Percentiles rank a stretch among this genome's conserved stretches.
These are phyloP conservation scores for Bettongia penicillata DNA, from an alignment of 2,113 vertebrate genomes.

Conservation along the genomic window DNA sequence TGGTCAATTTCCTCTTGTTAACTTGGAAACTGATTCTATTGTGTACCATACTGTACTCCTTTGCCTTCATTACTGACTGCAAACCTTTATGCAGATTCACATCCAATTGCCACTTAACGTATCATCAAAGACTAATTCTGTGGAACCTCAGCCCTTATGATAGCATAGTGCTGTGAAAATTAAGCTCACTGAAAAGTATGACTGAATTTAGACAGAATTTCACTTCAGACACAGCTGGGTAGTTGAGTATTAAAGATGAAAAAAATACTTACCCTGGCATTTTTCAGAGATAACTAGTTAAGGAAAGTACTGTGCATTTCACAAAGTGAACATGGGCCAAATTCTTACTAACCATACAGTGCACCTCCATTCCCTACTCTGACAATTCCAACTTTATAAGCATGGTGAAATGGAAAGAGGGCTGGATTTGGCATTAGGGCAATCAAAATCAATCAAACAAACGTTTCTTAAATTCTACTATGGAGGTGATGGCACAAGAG, in stretches of 20 bases:
- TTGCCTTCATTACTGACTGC: conserved; percentile 21
- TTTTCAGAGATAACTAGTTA: conserved; percentile 33
- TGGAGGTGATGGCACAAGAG: background rate
- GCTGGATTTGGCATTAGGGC: background rate
- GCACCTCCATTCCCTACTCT: background rate
- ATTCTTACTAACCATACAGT: background rate
- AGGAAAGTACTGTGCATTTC: background rate
- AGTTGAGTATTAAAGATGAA: conserved; percentile 19
- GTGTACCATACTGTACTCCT: background rate
- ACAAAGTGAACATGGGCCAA: background rate
- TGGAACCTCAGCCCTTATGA: conserved; percentile 39
- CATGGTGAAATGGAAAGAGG: background rate
- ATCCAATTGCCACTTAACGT: conserved; percentile 51
- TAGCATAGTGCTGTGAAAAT: conserved; percentile 18
- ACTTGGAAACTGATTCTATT: conserved; percentile 16
- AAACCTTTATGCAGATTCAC: conserved; percentile 35
- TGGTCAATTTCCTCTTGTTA: background rate
- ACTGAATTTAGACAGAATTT: conserved; percentile 32
- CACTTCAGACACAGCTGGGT: background rate
- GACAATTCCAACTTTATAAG: background rate
- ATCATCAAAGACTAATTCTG: conserved; percentile 40
- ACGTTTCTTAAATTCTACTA: background rate
- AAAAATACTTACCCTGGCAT: background rate
- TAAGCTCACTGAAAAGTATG: conserved; percentile 39
- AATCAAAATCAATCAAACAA: background rate